Evolutionary conservation across 2,888 invertebrate species (phyloP).

Genomic region (Conchocele bisecta): DNA sequence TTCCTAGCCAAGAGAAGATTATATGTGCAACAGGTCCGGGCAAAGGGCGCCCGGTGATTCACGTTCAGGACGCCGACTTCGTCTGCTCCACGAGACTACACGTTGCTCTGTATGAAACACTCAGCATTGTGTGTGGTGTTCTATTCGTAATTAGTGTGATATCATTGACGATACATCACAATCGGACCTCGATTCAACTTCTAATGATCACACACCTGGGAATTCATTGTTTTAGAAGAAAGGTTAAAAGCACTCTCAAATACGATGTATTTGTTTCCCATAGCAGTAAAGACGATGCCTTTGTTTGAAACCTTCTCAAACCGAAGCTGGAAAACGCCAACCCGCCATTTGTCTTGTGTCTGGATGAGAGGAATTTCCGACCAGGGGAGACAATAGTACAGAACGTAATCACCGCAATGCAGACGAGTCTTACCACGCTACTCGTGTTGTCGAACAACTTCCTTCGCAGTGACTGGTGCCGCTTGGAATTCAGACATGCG

Average conservation of each 20-base stretch:
- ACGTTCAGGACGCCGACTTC: conserved; percentile 29
- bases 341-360: conserved; percentile 31
- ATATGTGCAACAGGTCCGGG: conserved; percentile 23
- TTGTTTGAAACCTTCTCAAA: conserved; percentile 8
- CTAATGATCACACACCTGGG: conserved; percentile 24
- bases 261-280: conserved; percentile 46
- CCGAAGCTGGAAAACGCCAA: conserved; percentile 2
- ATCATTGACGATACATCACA: not conserved
- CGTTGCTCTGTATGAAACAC: not conserved
- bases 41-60: conserved; percentile 11
- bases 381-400: conserved; percentile 25
- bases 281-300: conserved; percentile 37
- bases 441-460: conserved; percentile 41
- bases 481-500: conserved; percentile 41
- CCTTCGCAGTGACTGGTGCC: conserved; percentile 42
- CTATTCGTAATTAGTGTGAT: conserved; percentile 4
- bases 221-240: conserved; percentile 16
- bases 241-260: not conserved
- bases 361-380: conserved; percentile 34
- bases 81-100: not conserved
- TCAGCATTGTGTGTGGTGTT: not conserved
- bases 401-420: conserved; percentile 33
- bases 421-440: conserved; percentile 37
- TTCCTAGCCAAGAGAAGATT: conserved; percentile 28
- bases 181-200: conserved; percentile 12